Evolutionary conservation across 2,888 invertebrate species (phyloP), one percentile per base, ranked within the genome.

Genomic region (Cephonodes hylas): DNA sequence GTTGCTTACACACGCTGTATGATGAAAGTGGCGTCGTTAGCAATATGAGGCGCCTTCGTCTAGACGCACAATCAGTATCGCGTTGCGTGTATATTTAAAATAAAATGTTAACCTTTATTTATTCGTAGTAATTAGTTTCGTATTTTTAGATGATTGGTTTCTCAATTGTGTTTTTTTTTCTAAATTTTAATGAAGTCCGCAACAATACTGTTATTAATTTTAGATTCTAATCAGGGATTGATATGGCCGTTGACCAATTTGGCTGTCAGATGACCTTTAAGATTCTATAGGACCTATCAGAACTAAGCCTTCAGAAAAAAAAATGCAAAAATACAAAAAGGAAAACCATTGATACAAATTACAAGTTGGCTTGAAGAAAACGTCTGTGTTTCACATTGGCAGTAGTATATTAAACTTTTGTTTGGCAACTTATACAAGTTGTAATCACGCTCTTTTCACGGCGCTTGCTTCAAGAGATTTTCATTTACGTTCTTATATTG

Each of bases 391-490:
- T 53, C 10, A 31, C 27, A 31, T 31, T 53, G 31, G 10, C 31
- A 31, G 53, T 31, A 53, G 53, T 27, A 53, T 53, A 31, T 31
- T 18, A 53, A 53, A 53, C 53, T 53, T 53, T 53, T 31, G 53
- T 31, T 53, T 53, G 53, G 31, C 53, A 53, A 31, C 53, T 53
- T 53, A 53, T 53, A 53, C 53, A 53, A 53, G 27, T 18, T 4
- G 53, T 53, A 53, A 53, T 53, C 53, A 31, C 31, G 53, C 31
- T 27, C 53, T 53, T 53, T 53, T 53, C 53, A 53, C 53, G 53
- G 31, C 53, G 53, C 53, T 53, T 31, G 53, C 53, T 53, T 53
- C 53, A 53, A 53, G 53, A 18, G 53, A 53, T 53, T 53, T 53
- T 31, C 53, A 53, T 53, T 53, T 53, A 53, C 31, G 31, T 31